Evolutionary conservation across 2,113 vertebrate species (phyloP), one percentile per base, ranked within the genome.

Genomic region (Fulica atra): DNA sequence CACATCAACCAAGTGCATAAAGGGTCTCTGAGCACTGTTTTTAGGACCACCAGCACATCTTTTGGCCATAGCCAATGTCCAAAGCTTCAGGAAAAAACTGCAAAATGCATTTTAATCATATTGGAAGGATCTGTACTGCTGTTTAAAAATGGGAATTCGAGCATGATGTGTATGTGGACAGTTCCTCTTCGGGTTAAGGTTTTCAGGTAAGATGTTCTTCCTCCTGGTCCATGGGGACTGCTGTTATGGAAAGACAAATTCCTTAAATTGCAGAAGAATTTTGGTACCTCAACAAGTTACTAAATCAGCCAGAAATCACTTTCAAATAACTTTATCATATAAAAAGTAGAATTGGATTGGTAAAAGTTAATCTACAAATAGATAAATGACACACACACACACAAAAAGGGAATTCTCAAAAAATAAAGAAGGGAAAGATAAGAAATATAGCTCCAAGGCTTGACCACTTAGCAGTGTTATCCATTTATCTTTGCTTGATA

Each of bases 401-500:
- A 6, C 29, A 19, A 61, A 1, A 1, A 3, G 42, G 26, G 23
- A 68, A 19, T 56, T 53, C 29, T 94, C 25, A 84, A 68, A 69
- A 81, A 23, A 59, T 63, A 28, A 48, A 82, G 65, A 66, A 78
- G 23, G 56, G 59, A 29, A 44, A 18, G 7, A 29, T 9, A 65
- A 63, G 63, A 81, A 86, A 24, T 40, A 1, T 0, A 80, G 48
- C 91, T 83, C 59, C 38, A 71, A 66, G 93, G 64, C 77, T 66
- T 68, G 56, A 54, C 66, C 29, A 2, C 60, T 79, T n/a, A 4
- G 44, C 57, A 29, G 64, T 46, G 9, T 65, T 78, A 93, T 7
- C 81, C 93, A 77, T 73, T 96, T 96, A 48, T 96, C 96, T 94
- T 81, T 89, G 61, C 44, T 65, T 68, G 76, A 33, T 79, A 18